These are phyloP conservation scores for Hoplostethus atlanticus DNA, from an alignment of 2,797 vertebrate species.

Conservation along the genomic window DNA sequence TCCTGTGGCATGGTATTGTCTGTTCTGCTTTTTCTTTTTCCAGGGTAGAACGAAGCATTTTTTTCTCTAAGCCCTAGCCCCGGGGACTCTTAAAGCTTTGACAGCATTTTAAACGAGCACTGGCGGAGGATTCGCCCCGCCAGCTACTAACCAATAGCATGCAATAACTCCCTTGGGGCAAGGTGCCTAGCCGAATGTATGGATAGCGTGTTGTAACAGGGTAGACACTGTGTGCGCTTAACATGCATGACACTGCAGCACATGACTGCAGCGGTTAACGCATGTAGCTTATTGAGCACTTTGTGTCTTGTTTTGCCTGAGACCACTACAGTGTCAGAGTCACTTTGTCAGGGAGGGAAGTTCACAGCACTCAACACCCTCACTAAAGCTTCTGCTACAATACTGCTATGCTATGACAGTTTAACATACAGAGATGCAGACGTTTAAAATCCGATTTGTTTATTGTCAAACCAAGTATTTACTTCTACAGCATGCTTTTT, in stretches of 20 bases:
- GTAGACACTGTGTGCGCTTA: slow-evolving; percentile 53
- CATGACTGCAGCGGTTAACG: slow-evolving; percentile 68
- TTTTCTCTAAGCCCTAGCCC: slow-evolving; percentile 58
- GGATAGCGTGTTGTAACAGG: slow-evolving; percentile 48
- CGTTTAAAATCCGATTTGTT: slow-evolving; percentile 9
- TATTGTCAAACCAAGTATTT: slow-evolving; percentile 1
- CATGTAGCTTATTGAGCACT: slow-evolving; percentile 57
- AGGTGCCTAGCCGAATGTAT: slow-evolving; percentile 48
- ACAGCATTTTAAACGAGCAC: slow-evolving; percentile 74
- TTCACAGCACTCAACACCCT: slow-evolving; percentile 47
- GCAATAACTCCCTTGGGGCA: slow-evolving; percentile 58
- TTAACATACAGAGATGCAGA: slow-evolving; percentile 10
- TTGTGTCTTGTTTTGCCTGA: slow-evolving; percentile 71
- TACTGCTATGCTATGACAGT: slow-evolving; percentile 25
- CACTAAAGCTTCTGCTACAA: slow-evolving; percentile 39
- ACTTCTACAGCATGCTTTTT: background rate
- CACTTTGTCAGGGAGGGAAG: slow-evolving; percentile 54
- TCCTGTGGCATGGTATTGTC: slow-evolving; percentile 37
- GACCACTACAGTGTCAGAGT: slow-evolving; percentile 72
- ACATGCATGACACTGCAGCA: slow-evolving; percentile 66
- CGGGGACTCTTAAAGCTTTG: slow-evolving; percentile 70
- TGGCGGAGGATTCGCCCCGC: slow-evolving; percentile 66
- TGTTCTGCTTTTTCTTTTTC: slow-evolving; percentile 54
- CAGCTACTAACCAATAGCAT: slow-evolving; percentile 71
- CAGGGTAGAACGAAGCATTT: slow-evolving; percentile 58